These are phyloP conservation scores for Pristionchus japonicus DNA, from an alignment of 2,888 invertebrate species.

Conservation along the genomic window DNA sequence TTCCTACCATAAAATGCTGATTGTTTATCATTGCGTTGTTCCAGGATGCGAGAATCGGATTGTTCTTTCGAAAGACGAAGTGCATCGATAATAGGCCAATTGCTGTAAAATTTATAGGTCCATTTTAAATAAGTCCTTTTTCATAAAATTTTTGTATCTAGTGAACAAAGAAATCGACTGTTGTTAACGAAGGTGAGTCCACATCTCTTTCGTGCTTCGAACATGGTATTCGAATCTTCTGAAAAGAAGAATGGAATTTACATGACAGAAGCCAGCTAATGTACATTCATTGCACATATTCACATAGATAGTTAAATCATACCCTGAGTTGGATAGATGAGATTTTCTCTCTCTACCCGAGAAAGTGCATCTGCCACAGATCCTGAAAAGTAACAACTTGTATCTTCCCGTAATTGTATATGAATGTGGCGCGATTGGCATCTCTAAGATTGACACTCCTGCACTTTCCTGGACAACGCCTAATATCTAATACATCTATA, in stretches of 20 bases:
- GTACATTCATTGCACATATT: too few species aligned
- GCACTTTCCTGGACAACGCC: too few species aligned
- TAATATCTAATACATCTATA: too few species aligned
- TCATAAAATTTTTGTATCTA: not conserved
- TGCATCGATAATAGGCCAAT: slow-evolving; percentile 4
- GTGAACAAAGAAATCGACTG: not conserved
- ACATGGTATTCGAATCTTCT: slow-evolving; percentile 39
- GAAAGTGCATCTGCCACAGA: slow-evolving; percentile 8
- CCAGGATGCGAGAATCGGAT: not conserved
- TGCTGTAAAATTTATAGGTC: too few species aligned
- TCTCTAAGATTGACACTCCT: too few species aligned
- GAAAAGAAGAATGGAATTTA: not conserved
- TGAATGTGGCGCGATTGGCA: too few species aligned
- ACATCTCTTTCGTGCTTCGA: slow-evolving; percentile 2
- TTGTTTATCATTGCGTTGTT: not conserved
- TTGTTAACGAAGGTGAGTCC: slow-evolving; percentile 35
- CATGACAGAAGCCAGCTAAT: not conserved
- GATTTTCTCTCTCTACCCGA: not conserved
- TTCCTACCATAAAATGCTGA: slow-evolving; percentile 16
- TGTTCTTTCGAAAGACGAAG: slow-evolving; percentile 1
- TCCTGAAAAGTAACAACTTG: too few species aligned
- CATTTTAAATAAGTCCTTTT: not conserved
- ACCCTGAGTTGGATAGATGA: slow-evolving; percentile 29
- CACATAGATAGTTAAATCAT: too few species aligned
- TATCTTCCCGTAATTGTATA: too few species aligned